Evolutionary conservation across 2,113 vertebrate genomes (phyloP).

Genomic region (Boulengeromyrus knoepffleri): DNA sequence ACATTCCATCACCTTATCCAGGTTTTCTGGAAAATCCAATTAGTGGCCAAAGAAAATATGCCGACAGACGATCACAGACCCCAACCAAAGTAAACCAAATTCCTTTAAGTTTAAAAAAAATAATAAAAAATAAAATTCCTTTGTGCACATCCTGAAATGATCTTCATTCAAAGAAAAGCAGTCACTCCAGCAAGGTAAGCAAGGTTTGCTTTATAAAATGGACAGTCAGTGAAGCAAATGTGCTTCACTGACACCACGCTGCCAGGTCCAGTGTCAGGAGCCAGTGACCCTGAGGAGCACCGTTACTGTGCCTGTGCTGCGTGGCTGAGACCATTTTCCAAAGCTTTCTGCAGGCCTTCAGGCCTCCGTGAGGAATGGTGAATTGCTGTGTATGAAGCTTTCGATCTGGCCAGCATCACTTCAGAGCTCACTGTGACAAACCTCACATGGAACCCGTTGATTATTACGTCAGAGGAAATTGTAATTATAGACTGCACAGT

Average conservation of each 20-base stretch:
- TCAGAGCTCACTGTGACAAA: neutral
- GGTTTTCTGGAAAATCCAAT: neutral
- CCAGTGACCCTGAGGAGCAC: neutral
- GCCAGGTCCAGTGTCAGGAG: neutral
- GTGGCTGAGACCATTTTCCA: neutral
- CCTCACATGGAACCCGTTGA: neutral
- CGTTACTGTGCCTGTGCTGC: neutral
- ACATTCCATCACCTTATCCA: neutral
- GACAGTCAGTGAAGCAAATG: neutral
- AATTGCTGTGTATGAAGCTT: neutral
- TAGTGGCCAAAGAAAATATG: neutral
- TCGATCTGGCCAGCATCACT: neutral
- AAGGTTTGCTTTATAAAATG: neutral
- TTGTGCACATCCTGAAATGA: neutral
- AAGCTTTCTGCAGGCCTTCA: neutral
- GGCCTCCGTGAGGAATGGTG: neutral
- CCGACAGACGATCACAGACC: neutral
- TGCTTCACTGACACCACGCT: too few relatives aligned
- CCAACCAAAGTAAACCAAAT: slow-evolving; percentile 10
- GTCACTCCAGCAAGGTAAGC: neutral
- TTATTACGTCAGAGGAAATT: too few relatives aligned
- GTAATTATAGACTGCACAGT: too few relatives aligned
- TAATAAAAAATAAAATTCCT: neutral
- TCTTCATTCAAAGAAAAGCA: neutral
- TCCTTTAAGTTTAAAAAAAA: neutral